Percentiles rank a stretch among this genome's conserved stretches.
phyloP scores from a whole-genome alignment of 2,113 vertebrate species.

The Lophochroa leadbeateri region DNA sequence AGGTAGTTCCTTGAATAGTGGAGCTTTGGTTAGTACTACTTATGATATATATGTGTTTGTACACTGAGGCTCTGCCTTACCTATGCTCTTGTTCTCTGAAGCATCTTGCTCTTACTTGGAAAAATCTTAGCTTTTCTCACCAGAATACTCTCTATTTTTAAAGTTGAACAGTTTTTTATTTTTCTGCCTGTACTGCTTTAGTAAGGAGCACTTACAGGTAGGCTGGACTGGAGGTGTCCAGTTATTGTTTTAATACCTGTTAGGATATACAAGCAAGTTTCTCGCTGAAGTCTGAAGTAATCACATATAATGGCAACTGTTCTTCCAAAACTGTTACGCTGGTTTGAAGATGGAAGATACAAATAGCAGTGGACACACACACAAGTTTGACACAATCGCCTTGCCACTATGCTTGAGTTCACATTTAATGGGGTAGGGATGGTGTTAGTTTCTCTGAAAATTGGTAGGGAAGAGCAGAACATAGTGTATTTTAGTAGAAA shows the following conservation, averaged over 20 bases:
- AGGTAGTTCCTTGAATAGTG: neutral
- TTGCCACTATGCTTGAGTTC: neutral
- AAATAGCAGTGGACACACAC: rapidly evolving
- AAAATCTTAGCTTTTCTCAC: neutral
- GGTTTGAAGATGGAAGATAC: rapidly evolving
- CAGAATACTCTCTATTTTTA: neutral
- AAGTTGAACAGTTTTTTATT: neutral
- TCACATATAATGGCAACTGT: neutral
- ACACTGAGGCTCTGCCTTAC: neutral
- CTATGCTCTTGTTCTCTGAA: rapidly evolving
- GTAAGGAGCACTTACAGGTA: neutral
- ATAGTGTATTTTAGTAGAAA: neutral
- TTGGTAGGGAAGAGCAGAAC: neutral
- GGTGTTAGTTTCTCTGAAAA: neutral
- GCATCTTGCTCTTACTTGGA: neutral
- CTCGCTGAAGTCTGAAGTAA: neutral
- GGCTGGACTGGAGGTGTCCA: neutral
- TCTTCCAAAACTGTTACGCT: neutral
- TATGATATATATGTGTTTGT: rapidly evolving
- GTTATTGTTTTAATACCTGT: neutral
- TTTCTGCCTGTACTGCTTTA: neutral
- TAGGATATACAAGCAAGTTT: neutral
- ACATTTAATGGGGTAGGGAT: neutral
- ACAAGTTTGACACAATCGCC: neutral
- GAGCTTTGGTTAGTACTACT: neutral